Base-by-base conservation (phyloP, 2,113 vertebrate genomes). In the Cyanoderma ruficeps region DNA sequence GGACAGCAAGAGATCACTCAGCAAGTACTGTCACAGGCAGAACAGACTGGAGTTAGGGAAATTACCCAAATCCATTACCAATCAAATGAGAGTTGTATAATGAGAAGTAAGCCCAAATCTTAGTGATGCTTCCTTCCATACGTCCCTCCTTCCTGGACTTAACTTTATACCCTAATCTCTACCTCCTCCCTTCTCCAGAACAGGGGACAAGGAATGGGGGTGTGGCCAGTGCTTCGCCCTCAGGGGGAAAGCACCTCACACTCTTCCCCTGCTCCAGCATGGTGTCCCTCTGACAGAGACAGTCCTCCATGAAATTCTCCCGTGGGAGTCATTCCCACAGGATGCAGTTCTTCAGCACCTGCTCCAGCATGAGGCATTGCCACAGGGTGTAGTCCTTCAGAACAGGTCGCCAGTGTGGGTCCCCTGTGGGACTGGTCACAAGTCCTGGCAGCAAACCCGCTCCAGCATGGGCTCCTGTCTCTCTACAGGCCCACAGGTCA, bases 151-250 rank as follows among this genome's bases (percentile, higher is more conserved):
- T 52, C 23, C 33, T 23, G 23, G 15, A 52, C 13, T 64, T 49
- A 41, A 35, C 30, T 59, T 76, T 23, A 19, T 30, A 52, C 6
- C 47, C 15, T 13, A 13, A 41, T 35, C 13, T 69, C 11, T 49
- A 4, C 10, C 5, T 41, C 14, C 41, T 31, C 2, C 11, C 1
- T 4, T 0, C 15, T 52, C 33, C 27, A 59, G 33, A 19, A n/a
- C 18, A 28, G 10, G 2, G 9, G 4, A 59, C 33, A 65, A 49
- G 27, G 42, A 82, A 46, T 60, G 20, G 9, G 13, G 17, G 28
- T 61, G 64, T 7, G 20, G 15, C n/a, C 46, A 53, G 14, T 35
- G 25, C 10, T 61, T 53, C 16, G 11, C 17, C 19, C 14, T 44
- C 42, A 37, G 4, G 5, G 1, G 1, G 7, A 44, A 22, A 56